Conservation (phyloP, 2,797 vertebrate species). For the Spatula clypeata region DNA sequence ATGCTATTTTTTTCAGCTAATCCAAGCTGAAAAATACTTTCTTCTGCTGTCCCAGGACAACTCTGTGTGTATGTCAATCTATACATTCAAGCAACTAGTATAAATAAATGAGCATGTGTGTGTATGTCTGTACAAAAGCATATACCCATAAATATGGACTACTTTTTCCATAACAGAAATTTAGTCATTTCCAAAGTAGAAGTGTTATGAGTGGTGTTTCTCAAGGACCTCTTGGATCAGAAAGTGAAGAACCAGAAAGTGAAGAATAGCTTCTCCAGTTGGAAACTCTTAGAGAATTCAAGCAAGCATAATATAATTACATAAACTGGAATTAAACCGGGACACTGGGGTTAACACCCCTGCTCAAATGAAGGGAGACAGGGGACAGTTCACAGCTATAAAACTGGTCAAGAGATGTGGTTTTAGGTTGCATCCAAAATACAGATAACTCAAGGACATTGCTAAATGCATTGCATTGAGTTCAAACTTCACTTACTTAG, state of each 20-base stretch:
- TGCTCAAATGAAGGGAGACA: constrained; percentile 42
- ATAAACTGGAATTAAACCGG: constrained; percentile 27
- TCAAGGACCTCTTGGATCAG: background rate
- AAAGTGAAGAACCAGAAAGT: constrained; percentile 42
- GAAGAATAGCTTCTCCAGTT: constrained; percentile 36
- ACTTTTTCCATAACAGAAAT: background rate
- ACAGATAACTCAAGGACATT: constrained; percentile 58
- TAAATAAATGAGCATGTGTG: background rate
- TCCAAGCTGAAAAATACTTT: constrained; percentile 19
- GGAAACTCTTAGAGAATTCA: constrained; percentile 42
- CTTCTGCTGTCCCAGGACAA: background rate
- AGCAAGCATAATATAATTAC: constrained; percentile 16
- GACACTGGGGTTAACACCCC: constrained; percentile 57
- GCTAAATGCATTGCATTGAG: background rate
- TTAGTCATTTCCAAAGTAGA: background rate
- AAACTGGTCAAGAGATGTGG: constrained; percentile 42
- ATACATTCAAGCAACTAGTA: background rate
- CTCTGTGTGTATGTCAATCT: background rate
- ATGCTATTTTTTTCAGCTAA: background rate
- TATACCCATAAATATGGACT: background rate
- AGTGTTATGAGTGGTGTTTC: background rate
- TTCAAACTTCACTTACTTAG: background rate
- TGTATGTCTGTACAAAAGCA: background rate
- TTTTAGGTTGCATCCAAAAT: constrained; percentile 59
- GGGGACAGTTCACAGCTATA: constrained; percentile 45